Evolutionary conservation across 2,113 vertebrate species (phyloP).

Genomic region (Chamaetylas fuelleborni): DNA sequence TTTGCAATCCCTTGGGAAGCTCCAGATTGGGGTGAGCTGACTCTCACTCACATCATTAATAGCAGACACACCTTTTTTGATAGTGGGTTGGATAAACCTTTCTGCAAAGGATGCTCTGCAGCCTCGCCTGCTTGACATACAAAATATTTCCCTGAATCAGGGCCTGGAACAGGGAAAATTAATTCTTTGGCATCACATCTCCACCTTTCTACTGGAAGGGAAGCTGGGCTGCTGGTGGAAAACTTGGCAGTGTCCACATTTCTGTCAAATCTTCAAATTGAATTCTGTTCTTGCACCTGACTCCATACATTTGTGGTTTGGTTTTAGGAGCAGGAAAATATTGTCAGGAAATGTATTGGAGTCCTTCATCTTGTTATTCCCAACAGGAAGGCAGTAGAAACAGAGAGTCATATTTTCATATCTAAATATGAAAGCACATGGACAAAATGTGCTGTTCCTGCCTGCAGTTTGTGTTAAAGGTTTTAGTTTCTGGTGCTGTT

Average conservation of each 20-base stretch:
- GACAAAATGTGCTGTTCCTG: not conserved
- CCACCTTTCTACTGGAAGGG: not conserved
- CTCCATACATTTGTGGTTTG: not conserved
- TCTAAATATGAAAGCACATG: not conserved
- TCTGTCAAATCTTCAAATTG: not conserved
- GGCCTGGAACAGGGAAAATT: not conserved
- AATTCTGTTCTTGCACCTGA: not conserved
- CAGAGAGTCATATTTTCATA: accelerated
- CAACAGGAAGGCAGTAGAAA: not conserved
- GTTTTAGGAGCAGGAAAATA: not conserved
- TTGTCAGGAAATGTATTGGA: not conserved
- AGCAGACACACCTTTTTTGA: not conserved
- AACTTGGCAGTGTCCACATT: accelerated
- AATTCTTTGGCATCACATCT: not conserved
- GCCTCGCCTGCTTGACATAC: not conserved
- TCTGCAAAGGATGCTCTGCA: not conserved
- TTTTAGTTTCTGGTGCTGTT: not conserved
- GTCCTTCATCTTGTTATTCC: not conserved
- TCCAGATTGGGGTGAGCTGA: not conserved
- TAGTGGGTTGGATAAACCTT: not conserved
- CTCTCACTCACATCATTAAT: not conserved
- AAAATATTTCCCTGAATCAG: not conserved
- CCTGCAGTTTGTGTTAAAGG: not conserved
- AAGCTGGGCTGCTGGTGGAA: not conserved
- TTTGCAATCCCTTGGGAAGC: not conserved